Conservation (phyloP, 92 coral and sea anemone genomes). For the Umimayanthus chanpuru region DNA sequence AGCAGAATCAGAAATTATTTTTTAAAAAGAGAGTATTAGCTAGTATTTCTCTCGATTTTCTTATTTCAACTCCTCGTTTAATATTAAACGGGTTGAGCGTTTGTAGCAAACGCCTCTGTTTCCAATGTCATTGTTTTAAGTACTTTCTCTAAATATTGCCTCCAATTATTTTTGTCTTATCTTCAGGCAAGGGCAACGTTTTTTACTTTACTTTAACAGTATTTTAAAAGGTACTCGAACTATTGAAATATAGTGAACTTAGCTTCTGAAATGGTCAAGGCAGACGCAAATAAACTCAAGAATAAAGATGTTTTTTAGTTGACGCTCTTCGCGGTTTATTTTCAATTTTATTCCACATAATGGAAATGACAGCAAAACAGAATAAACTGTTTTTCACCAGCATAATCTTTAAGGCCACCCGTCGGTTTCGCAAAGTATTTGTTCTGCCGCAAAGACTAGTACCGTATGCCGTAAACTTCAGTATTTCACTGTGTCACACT, state of each 20-base stretch:
- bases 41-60: not conserved
- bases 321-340: not conserved
- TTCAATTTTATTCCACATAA: not conserved
- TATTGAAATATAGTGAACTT: not conserved
- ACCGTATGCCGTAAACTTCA: too few relatives aligned
- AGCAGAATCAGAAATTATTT: not conserved
- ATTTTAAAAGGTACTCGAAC: not conserved
- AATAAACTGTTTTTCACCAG: not conserved
- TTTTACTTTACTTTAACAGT: not conserved
- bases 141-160: not conserved
- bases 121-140: not conserved
- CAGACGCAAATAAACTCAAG: not conserved
- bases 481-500: not conserved
- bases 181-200: not conserved
- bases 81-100: not conserved
- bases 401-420: not conserved
- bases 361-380: not conserved
- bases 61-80: not conserved
- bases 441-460: not conserved
- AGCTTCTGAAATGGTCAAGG: not conserved
- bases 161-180: not conserved
- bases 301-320: not conserved
- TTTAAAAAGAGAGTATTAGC: not conserved
- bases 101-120: not conserved
- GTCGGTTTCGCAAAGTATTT: slow-evolving; percentile 1